A percentile compares a stretch with the other conserved stretches of the same genome.
Conservation (phyloP, 2,797 vertebrate species). For the Silurus aristotelis region DNA sequence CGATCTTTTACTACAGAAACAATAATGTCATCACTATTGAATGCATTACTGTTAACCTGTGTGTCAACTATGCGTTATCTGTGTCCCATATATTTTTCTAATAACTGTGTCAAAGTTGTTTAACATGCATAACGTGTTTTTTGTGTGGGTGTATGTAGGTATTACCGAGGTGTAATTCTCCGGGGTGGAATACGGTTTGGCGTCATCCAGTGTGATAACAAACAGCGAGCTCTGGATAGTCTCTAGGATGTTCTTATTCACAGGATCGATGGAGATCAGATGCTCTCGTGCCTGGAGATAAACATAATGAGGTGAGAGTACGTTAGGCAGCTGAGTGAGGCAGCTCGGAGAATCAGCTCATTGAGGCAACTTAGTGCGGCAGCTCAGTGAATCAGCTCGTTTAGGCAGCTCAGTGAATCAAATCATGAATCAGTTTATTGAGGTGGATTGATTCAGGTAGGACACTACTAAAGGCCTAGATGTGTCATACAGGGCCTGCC, state of each 20-base stretch:
- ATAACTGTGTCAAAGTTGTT: not conserved
- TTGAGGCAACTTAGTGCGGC: not conserved
- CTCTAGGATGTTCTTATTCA: constrained; percentile 84
- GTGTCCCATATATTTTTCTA: not conserved
- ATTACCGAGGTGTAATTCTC: constrained; percentile 86
- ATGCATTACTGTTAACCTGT: not conserved
- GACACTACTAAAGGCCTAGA: too few species aligned
- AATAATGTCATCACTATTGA: not conserved
- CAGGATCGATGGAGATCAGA: constrained; percentile 86
- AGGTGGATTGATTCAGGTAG: too few species aligned
- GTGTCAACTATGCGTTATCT: not conserved
- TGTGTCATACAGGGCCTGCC: too few species aligned
- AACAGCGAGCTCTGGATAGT: constrained; percentile 90
- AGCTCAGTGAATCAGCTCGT: too few species aligned
- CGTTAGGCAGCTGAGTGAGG: not conserved
- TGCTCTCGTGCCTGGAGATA: constrained; percentile 82
- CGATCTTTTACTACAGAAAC: not conserved
- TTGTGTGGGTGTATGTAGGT: not conserved
- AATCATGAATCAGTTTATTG: too few species aligned
- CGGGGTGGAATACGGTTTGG: constrained; percentile 79
- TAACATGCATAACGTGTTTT: not conserved
- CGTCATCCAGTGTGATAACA: constrained; percentile 80
- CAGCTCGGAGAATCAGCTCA: too few species aligned
- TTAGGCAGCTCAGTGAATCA: too few species aligned
- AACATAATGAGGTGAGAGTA: not conserved